Base-by-base conservation (phyloP, 2,113 vertebrate species). In the Crotalus helleri region DNA sequence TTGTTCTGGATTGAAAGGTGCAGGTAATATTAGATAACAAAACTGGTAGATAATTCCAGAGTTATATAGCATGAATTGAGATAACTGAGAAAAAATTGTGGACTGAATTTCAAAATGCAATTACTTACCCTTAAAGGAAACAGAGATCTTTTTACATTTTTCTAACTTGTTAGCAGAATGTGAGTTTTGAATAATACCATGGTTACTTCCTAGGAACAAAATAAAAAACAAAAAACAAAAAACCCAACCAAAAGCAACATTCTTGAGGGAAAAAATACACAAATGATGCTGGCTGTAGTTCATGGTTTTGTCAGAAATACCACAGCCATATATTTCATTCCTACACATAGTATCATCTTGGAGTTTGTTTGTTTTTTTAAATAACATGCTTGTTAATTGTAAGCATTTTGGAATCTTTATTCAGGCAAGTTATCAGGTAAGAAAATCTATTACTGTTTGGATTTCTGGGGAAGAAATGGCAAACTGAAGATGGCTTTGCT, bases 331-430 rank as follows among this genome's bases (percentile, higher is more conserved):
- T 94, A 93, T 93, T 92, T 92, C 46, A 86, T 26, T 94, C 44
- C 24, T 94, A 95, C 93, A 26, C 17, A 2, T 93, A 94, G 91
- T 92, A 61, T 55, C 87, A 74, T 94, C 95, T 94, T 64, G 11
- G 94, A 95, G 91, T 74, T 64, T 29, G 90, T 39, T 53, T n/a
- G 4, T 95, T 92, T 74, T 61, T 29, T 61, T 2, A 94, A 96
- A 89, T 93, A 92, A 88, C 3, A 0, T 92, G 92, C 90, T 95
- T 94, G 94, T 96, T 96, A 96, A 64, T 94, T 95, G 94, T 94
- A 95, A 96, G 94, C 51, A n/a, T 85, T 94, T 89, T 19, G 59
- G 0, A 91, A 64, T 95, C 91, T 92, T 95, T 15, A 11, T 93
- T 94, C 61, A 55, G 90, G 64, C 53, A 64, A 94, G 58, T 93